Conservation (phyloP, 2,113 vertebrate species). For the Hylia prasina region DNA sequence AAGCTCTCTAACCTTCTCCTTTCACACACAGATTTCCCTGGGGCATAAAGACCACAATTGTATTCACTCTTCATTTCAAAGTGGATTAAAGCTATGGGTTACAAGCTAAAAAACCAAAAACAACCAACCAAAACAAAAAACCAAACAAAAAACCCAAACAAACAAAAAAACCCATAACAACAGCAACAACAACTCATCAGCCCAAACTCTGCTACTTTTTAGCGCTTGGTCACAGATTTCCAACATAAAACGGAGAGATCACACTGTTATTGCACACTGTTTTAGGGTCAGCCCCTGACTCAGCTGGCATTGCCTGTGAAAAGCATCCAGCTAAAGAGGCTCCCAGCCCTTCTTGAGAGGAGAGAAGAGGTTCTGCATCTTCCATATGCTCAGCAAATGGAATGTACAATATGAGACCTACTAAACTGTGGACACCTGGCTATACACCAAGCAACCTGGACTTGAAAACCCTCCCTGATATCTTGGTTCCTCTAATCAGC, state of each 20-base stretch:
- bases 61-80: background rate
- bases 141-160: too few species aligned
- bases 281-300: background rate
- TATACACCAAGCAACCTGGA: background rate
- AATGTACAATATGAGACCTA: background rate
- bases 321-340: background rate
- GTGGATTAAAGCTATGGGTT: background rate
- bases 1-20: background rate
- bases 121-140: background rate
- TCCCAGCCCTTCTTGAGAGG: background rate
- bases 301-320: background rate
- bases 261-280: rapidly evolving
- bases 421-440: background rate
- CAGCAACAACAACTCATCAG: background rate
- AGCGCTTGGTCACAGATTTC: background rate
- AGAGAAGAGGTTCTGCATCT: background rate
- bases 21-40: background rate
- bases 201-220: background rate
- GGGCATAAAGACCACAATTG: background rate
- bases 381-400: background rate
- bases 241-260: background rate
- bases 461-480: background rate
- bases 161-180: background rate
- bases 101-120: background rate
- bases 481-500: background rate